A percentile compares a stretch with the other conserved stretches of the same genome.
These are phyloP conservation scores for Linepithema humile DNA, from an alignment of 1,140 invertebrate genomes.

Conservation along the genomic window DNA sequence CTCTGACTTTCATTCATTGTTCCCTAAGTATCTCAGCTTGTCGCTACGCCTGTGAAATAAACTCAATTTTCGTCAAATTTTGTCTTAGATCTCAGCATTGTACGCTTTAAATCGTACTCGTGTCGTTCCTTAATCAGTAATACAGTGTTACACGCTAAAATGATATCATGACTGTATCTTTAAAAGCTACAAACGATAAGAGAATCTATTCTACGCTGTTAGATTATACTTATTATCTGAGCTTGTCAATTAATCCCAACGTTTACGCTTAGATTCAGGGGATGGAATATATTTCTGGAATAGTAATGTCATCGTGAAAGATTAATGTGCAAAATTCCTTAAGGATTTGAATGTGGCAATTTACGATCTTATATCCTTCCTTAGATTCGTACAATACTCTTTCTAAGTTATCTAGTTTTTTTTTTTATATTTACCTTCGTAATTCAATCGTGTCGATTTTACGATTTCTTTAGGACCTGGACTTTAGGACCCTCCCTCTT, in stretches of 20 bases:
- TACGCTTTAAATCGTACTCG: slow-evolving; percentile 27
- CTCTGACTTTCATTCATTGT: slow-evolving; percentile 76
- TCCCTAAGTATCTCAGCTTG: slow-evolving; percentile 79
- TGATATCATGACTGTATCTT: not conserved
- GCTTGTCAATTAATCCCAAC: not conserved
- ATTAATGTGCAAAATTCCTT: slow-evolving; percentile 16
- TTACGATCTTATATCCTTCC: slow-evolving; percentile 10
- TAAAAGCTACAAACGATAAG: not conserved
- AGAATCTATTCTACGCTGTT: not conserved
- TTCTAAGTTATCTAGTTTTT: not conserved
- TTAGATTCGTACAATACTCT: not conserved
- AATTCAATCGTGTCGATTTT: slow-evolving; percentile 8
- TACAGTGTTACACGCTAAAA: not conserved
- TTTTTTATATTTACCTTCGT: not conserved
- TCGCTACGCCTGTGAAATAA: slow-evolving; percentile 81
- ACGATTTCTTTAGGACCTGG: not conserved
- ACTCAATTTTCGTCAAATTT: slow-evolving; percentile 76
- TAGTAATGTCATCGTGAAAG: slow-evolving; percentile 23
- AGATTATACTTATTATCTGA: slow-evolving; percentile 2
- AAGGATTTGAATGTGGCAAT: not conserved
- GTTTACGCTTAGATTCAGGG: not conserved
- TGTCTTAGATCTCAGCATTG: no score
- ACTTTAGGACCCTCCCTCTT: not conserved
- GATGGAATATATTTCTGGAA: slow-evolving; percentile 11
- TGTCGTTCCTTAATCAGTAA: slow-evolving; percentile 5